A percentile compares a stretch with the other conserved stretches of the same genome.
Evolutionary conservation across 1,140 invertebrate species (phyloP).

Genomic region (Stenopsyche tienmushanensis): DNA sequence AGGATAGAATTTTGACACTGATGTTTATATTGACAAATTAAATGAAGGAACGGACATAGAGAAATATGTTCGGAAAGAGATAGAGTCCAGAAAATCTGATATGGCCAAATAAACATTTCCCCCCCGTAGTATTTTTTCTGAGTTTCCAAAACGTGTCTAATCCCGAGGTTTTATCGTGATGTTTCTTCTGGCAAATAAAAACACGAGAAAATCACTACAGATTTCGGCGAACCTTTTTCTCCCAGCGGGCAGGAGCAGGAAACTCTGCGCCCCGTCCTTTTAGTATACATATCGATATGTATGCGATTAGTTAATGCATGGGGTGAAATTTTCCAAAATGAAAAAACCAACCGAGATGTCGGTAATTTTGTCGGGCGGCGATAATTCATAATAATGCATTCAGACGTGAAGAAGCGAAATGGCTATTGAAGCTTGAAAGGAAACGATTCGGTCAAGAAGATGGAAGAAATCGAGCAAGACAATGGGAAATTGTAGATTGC

Average conservation of each 20-base stretch:
- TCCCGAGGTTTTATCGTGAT: neutral
- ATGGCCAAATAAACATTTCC: too few species aligned
- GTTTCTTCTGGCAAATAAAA: neutral
- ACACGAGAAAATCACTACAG: neutral
- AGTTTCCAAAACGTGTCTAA: too few species aligned
- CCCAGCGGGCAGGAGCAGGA: neutral
- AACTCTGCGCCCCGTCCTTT: neutral
- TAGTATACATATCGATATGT: neutral
- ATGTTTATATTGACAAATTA: too few species aligned
- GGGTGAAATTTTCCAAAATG: too few species aligned
- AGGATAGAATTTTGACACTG: too few species aligned
- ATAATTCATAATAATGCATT: constrained; percentile 5
- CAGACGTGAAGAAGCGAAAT: neutral
- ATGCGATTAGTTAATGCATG: neutral
- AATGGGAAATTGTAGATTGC: neutral
- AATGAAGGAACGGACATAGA: too few species aligned
- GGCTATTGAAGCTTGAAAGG: neutral
- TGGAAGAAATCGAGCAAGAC: neutral
- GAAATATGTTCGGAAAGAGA: too few species aligned
- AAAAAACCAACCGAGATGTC: too few species aligned
- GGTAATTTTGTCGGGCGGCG: too few species aligned
- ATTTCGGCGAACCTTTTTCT: neutral
- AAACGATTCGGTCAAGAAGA: neutral
- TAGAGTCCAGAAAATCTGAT: too few species aligned
- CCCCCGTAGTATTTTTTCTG: too few species aligned